These are phyloP conservation scores for Meleagris gallopavo DNA, from an alignment of 2,113 vertebrate species.

Conservation along the genomic window DNA sequence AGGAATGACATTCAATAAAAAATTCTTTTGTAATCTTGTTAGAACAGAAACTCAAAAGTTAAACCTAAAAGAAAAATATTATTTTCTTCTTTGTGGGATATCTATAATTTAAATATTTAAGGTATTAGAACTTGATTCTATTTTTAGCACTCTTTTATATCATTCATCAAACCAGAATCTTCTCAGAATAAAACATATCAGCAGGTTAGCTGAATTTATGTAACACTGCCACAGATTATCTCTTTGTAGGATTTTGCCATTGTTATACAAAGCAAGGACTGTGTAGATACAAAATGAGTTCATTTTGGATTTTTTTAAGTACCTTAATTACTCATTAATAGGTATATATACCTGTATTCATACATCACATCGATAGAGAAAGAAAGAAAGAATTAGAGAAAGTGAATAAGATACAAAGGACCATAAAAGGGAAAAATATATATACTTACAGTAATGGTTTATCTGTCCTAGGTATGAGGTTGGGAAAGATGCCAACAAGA, in stretches of 20 bases:
- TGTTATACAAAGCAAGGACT: background rate
- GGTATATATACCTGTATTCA: background rate
- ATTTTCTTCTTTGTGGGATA: background rate
- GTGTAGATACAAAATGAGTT: background rate
- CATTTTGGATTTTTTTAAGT: background rate
- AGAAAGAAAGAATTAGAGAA: background rate
- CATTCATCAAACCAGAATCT: background rate
- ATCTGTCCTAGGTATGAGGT: background rate
- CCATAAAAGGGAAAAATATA: background rate
- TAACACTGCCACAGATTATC: constrained; percentile 3
- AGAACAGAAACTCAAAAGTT: background rate
- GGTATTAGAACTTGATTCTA: background rate
- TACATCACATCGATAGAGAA: background rate
- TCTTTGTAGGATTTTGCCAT: constrained; percentile 8
- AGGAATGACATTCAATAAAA: background rate
- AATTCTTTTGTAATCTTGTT: background rate
- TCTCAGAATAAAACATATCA: constrained; percentile 22
- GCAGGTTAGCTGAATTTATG: constrained; percentile 28
- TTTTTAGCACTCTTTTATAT: background rate
- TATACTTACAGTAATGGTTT: background rate
- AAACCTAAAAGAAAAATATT: background rate
- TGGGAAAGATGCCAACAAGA: background rate
- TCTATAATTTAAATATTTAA: background rate
- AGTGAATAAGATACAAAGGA: background rate
- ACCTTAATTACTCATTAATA: background rate